Conservation (phyloP, 1,140 invertebrate genomes). For the Notospermus geniculatus region DNA sequence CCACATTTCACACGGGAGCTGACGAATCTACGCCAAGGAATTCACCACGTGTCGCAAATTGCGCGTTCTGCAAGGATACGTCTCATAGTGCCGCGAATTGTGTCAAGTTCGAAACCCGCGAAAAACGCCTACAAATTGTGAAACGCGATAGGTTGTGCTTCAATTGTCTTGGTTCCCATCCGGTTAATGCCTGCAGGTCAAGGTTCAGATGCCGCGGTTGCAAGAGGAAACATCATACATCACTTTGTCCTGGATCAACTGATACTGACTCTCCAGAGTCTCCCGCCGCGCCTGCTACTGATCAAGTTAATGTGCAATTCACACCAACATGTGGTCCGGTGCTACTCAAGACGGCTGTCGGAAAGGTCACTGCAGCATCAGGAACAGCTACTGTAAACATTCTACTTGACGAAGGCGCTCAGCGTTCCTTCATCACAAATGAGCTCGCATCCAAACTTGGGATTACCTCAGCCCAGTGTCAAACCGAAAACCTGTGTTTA, state of each 20-base stretch:
- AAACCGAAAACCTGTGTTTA: not conserved
- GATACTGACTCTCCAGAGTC: too few species aligned
- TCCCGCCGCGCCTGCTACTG: not conserved
- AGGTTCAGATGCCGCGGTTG: slow-evolving; percentile 3
- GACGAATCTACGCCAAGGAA: too few species aligned
- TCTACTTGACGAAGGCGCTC: slow-evolving; percentile 6
- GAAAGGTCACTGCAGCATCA: not conserved
- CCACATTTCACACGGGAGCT: too few species aligned
- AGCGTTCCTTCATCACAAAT: slow-evolving; percentile 2
- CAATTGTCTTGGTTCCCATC: too few species aligned
- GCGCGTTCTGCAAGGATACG: too few species aligned
- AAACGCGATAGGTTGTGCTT: too few species aligned
- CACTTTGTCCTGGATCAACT: not conserved
- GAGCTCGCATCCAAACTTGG: not conserved
- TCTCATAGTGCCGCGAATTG: too few species aligned
- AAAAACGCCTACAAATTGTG: too few species aligned
- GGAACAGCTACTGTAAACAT: not conserved
- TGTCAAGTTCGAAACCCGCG: too few species aligned
- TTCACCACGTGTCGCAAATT: too few species aligned
- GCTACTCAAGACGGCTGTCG: slow-evolving; percentile 6
- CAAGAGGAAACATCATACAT: slow-evolving; percentile 6
- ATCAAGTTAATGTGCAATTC: not conserved
- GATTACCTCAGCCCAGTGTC: not conserved
- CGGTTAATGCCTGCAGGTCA: not conserved
- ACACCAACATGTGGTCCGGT: not conserved